These are phyloP conservation scores for Euleptes europaea DNA, from an alignment of 2,113 vertebrate genomes.

Conservation along the genomic window DNA sequence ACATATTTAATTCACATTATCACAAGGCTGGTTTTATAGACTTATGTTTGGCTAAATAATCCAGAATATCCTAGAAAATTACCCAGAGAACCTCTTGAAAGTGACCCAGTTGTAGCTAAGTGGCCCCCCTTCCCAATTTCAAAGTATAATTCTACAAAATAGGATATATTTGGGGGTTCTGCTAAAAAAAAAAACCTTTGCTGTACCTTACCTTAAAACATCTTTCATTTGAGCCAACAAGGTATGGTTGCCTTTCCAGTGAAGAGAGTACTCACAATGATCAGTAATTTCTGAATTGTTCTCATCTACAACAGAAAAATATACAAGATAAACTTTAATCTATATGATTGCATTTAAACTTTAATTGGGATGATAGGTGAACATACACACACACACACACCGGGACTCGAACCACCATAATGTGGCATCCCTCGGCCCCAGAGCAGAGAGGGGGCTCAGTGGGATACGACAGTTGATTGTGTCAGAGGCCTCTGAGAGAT, in stretches of 20 bases:
- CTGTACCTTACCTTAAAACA: slow-evolving; percentile 61
- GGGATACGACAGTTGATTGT: no score
- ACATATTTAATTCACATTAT: neutral
- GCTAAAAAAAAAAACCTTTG: neutral
- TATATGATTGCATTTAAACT: neutral
- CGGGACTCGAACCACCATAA: no score
- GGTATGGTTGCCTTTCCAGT: slow-evolving; percentile 19
- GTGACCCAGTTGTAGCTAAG: neutral
- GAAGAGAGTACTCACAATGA: slow-evolving; percentile 46
- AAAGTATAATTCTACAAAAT: neutral
- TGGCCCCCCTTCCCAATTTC: neutral
- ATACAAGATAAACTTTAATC: neutral
- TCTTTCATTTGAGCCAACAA: slow-evolving; percentile 42
- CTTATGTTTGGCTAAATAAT: neutral
- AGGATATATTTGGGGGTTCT: no score
- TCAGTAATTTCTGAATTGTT: slow-evolving; percentile 31
- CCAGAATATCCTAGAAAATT: neutral
- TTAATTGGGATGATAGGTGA: neutral
- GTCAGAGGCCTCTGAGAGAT: no score
- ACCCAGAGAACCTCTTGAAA: neutral
- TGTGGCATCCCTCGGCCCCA: no score
- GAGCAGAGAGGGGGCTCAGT: no score
- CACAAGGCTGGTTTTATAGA: neutral
- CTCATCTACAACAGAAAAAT: slow-evolving; percentile 39
- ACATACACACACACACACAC: neutral